phyloP scores from a whole-genome alignment of 2,888 invertebrate species.

The Zootermopsis nevadensis region DNA sequence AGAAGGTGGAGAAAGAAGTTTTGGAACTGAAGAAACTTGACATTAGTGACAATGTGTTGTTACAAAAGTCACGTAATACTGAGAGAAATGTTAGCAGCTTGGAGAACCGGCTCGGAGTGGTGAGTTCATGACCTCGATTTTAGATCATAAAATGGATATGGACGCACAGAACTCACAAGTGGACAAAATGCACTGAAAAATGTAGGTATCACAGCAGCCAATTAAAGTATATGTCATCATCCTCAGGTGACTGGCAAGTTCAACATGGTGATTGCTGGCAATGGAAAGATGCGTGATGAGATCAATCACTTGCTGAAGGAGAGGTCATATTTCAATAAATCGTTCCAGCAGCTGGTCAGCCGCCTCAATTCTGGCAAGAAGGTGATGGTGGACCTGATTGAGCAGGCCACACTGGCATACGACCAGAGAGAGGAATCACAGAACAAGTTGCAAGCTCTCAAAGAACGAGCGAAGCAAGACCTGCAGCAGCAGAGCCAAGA shows the following conservation, averaged over 20 bases:
- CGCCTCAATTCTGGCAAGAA: conserved; percentile 83
- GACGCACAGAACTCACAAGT: too few species aligned
- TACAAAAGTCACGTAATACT: conserved; percentile 66
- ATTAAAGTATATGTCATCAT: too few species aligned
- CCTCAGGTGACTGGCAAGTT: conserved; percentile 75
- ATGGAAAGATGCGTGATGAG: conserved; percentile 77
- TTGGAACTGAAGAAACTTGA: conserved; percentile 61
- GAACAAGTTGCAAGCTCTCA: conserved; percentile 81
- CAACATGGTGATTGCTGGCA: conserved; percentile 79
- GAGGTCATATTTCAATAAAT: conserved; percentile 82
- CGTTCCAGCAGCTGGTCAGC: conserved; percentile 82
- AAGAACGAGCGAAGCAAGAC: conserved; percentile 82
- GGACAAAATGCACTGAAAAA: too few species aligned
- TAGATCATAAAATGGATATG: neutral
- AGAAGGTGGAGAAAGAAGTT: conserved; percentile 63
- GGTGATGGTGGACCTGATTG: conserved; percentile 86
- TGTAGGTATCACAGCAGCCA: too few species aligned
- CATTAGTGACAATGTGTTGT: conserved; percentile 64
- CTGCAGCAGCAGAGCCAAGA: conserved; percentile 78
- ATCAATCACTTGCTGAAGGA: conserved; percentile 87
- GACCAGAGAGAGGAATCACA: conserved; percentile 75
- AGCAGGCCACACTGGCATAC: conserved; percentile 88
- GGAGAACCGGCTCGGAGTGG: conserved; percentile 80
- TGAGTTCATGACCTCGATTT: conserved; percentile 45
- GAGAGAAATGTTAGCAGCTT: conserved; percentile 71